Evolutionary conservation across 2,797 vertebrate genomes (phyloP).

Genomic region (Nyctibius grandis): DNA sequence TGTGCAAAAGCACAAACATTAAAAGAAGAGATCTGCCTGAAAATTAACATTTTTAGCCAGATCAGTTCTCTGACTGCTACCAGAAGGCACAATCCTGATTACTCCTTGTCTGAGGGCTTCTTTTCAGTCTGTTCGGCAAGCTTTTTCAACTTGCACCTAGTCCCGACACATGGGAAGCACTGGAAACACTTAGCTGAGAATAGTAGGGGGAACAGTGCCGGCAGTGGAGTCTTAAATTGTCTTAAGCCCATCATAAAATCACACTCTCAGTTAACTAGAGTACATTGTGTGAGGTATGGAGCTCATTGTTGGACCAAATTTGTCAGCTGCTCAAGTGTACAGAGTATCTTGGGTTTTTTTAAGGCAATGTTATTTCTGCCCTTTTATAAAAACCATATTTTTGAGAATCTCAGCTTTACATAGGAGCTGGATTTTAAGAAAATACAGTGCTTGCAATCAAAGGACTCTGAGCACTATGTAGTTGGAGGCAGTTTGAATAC

Average conservation of each 20-base stretch:
- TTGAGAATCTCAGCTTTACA: neutral
- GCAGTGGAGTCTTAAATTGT: neutral
- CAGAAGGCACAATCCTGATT: neutral
- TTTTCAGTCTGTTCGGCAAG: neutral
- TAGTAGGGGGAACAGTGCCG: neutral
- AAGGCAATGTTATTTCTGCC: neutral
- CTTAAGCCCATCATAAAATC: conserved; percentile 39
- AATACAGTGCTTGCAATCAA: neutral
- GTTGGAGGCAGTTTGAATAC: neutral
- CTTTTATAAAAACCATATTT: neutral
- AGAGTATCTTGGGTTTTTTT: neutral
- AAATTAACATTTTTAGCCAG: neutral
- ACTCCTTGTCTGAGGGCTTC: neutral
- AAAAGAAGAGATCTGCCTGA: neutral
- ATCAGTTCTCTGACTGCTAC: neutral
- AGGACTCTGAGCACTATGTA: neutral
- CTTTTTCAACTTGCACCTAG: neutral
- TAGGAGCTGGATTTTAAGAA: neutral
- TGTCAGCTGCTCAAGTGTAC: neutral
- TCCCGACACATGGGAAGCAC: neutral
- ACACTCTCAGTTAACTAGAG: neutral
- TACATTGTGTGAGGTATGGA: neutral
- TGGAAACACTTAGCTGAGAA: conserved; percentile 22
- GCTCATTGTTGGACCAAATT: neutral
- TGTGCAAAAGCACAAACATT: neutral